Evolutionary conservation across 2,797 vertebrate genomes (phyloP).

Genomic region (Buphagus erythrorhynchus): DNA sequence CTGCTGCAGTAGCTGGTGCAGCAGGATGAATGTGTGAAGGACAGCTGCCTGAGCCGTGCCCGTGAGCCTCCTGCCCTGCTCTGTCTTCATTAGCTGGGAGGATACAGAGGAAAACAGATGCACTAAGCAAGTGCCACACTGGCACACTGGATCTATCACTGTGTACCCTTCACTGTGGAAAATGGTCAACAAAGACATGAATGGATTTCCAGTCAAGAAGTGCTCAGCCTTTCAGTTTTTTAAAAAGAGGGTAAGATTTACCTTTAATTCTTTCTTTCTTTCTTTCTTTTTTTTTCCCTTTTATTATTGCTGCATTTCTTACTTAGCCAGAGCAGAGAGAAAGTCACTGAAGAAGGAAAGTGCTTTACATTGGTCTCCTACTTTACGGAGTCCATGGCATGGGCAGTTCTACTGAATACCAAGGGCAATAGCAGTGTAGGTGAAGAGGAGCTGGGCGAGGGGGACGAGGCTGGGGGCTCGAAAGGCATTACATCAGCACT

Average conservation of each 20-base stretch:
- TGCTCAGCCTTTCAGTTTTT: slow-evolving; percentile 98
- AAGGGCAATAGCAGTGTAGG: background rate
- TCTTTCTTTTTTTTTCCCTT: background rate
- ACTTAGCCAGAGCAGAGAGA: background rate
- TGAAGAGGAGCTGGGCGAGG: background rate
- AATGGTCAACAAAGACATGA: slow-evolving; percentile 90
- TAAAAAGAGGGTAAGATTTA: slow-evolving; percentile 93
- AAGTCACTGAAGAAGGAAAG: background rate
- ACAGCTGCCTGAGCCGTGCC: slow-evolving; percentile 3
- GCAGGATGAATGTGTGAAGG: slow-evolving; percentile 73
- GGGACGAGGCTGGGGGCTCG: background rate
- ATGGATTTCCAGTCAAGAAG: slow-evolving; percentile 97
- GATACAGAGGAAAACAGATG: slow-evolving; percentile 57
- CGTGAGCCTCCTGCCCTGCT: slow-evolving; percentile 35
- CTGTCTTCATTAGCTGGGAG: slow-evolving; percentile 51
- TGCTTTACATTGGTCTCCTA: background rate
- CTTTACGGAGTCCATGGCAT: rapidly evolving
- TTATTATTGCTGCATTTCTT: background rate
- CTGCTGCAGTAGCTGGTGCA: slow-evolving; percentile 73
- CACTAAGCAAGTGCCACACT: slow-evolving; percentile 68
- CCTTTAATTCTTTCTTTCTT: slow-evolving; percentile 21
- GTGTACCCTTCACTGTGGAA: slow-evolving; percentile 75
- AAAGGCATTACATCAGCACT: background rate
- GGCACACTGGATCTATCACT: slow-evolving; percentile 75
- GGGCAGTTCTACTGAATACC: background rate